Base-by-base conservation (phyloP, 2,113 vertebrate genomes). In the Phoxinus phoxinus region DNA sequence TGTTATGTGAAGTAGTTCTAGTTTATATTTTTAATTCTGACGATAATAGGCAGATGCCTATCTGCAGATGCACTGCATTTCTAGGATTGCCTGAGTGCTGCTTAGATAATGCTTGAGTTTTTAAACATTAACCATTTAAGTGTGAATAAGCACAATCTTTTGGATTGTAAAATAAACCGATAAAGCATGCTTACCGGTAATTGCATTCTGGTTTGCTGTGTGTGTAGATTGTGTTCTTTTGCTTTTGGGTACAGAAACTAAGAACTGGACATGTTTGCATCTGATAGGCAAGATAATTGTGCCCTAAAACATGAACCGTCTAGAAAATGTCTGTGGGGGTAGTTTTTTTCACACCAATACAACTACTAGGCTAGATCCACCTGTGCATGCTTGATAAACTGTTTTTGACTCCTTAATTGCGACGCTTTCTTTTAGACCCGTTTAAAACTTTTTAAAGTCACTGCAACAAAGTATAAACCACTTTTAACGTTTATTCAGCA, bases 101-200 rank as follows among this genome's bases (percentile, higher is more conserved):
- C 17, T 44, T 5, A 0, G 35, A 72, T 59, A 59, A 21, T n/a
- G 59, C n/a, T 48, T 74, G n/a, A 46, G 71, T 46, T 74, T 74
- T 74, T 46, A 71, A 17, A 74, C n/a, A 74, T 74, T 74, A 46
- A 46, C 72, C 41, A 3, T 74, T 74, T 74, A 74, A 27, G 72
- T 74, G 71, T 25, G 35, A 71, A 71, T 41, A 74, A 48, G 41
- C 41, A 46, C 71, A 48, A 44, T 74, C 23, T 46, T 46, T 46
- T 73, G 41, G 41, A 46, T 73, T 41, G 53, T 79, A 59, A n/a
- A 25, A 23, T 32, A 41, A 37, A 23, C 56, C n/a, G 72, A 48
- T 74, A 74, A 74, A 81, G 78, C 37, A 63, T 35, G n/a, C 30
- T 80, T 27, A n/a, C n/a, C n/a, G n/a, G n/a, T n/a, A 21, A 27